Evolutionary conservation across 2,113 vertebrate species (phyloP).

Genomic region (Pholis gunnellus): DNA sequence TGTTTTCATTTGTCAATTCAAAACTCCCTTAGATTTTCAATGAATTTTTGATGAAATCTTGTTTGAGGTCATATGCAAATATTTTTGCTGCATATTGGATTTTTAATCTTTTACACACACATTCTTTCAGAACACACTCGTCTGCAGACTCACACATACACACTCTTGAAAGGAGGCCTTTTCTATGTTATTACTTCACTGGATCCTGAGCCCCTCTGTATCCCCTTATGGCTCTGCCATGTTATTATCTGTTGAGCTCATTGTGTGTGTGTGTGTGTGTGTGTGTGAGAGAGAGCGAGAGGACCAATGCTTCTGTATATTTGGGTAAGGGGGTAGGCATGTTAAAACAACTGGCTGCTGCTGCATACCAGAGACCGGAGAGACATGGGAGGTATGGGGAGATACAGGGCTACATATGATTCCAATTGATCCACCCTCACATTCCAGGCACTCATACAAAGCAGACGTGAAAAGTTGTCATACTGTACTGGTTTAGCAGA

Average conservation of each 20-base stretch:
- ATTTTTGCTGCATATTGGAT: constrained; percentile 8
- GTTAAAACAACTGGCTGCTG: constrained; percentile 61
- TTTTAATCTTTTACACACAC: background rate
- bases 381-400: constrained; percentile 29
- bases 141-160: background rate
- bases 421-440: constrained; percentile 53
- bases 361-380: constrained; percentile 57
- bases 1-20: background rate
- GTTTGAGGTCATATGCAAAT: constrained; percentile 12
- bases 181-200: constrained; percentile 60
- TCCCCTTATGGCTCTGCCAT: constrained; percentile 59
- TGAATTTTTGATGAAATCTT: background rate
- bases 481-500: constrained; percentile 7
- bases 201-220: constrained; percentile 52
- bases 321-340: constrained; percentile 59
- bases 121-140: background rate
- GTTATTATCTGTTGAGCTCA: constrained; percentile 55
- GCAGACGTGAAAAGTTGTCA: constrained; percentile 27
- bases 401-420: constrained; percentile 61
- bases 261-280: constrained; percentile 4
- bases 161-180: constrained; percentile 26
- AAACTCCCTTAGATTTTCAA: background rate
- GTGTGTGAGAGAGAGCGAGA: constrained; percentile 6
- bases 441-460: constrained; percentile 52
- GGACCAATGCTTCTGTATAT: constrained; percentile 53